Evolutionary conservation across 2,888 invertebrate genomes (phyloP).

Genomic region (Scaeva pyrastri): DNA sequence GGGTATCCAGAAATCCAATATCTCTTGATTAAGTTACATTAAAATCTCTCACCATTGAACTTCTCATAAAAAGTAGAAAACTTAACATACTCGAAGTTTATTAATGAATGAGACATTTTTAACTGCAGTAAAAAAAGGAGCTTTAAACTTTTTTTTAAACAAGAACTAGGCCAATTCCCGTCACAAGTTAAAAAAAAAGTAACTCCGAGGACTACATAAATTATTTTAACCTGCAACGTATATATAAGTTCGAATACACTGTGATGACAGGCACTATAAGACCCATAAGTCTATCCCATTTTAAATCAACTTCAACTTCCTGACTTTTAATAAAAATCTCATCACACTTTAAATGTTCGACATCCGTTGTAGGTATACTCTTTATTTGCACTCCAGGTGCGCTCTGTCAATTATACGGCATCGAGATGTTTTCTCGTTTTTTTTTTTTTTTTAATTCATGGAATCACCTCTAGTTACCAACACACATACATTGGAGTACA

Average conservation of each 20-base stretch:
- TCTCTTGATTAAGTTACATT: no score
- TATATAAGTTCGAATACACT: background rate
- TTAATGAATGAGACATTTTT: no score
- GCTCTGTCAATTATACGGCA: slow-evolving; percentile 50
- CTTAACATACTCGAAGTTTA: no score
- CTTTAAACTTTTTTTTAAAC: background rate
- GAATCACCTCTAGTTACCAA: slow-evolving; percentile 45
- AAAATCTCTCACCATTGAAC: no score
- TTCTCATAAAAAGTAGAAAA: no score
- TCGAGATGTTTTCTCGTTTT: slow-evolving; percentile 15
- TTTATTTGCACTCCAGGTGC: slow-evolving; percentile 51
- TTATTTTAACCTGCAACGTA: slow-evolving; percentile 29
- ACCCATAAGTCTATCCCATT: slow-evolving; percentile 2
- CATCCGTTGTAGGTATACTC: slow-evolving; percentile 3
- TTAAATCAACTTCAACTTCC: slow-evolving; percentile 48
- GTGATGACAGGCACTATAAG: slow-evolving; percentile 7
- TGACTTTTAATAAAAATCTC: slow-evolving; percentile 58
- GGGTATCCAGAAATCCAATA: no score
- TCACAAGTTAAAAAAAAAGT: background rate
- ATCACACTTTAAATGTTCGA: slow-evolving; percentile 55
- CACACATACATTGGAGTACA: background rate
- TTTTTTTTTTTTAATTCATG: background rate
- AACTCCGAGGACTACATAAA: background rate
- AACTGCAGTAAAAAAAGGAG: background rate
- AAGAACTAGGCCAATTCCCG: background rate